phyloP scores from a whole-genome alignment of 2,113 vertebrate genomes.

The Bombycilla garrulus region DNA sequence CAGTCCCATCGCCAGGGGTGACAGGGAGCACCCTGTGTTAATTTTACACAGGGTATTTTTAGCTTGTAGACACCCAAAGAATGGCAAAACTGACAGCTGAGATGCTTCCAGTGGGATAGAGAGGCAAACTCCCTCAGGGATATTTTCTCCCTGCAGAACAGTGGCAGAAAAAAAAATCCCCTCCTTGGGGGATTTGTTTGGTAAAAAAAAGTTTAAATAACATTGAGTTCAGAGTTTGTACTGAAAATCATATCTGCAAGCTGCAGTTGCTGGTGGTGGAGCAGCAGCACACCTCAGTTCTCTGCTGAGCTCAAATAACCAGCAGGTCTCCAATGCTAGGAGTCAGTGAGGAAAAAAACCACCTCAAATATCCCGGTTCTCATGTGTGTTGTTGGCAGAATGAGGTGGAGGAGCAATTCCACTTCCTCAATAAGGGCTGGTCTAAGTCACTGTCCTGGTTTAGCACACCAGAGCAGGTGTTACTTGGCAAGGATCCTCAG shows the following conservation, averaged over 20 bases:
- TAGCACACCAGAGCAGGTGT: background rate
- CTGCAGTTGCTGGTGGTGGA: background rate
- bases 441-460: background rate
- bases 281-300: background rate
- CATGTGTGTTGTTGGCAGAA: background rate
- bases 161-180: background rate
- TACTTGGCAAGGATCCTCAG: background rate
- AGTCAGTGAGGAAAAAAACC: background rate
- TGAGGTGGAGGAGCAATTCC: background rate
- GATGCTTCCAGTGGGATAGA: background rate
- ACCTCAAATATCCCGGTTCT: background rate
- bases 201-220: background rate
- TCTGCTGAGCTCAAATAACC: background rate
- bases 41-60: background rate
- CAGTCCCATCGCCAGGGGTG: background rate
- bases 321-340: background rate
- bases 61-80: background rate
- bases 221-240: background rate
- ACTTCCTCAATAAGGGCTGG: background rate
- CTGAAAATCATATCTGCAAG: background rate
- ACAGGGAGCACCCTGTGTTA: background rate
- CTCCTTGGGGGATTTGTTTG: background rate
- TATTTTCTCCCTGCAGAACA: background rate
- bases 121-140: background rate
- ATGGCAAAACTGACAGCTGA: background rate